Base-by-base conservation (phyloP, 1,140 invertebrate genomes). In the Dendrolimus punctatus region DNA sequence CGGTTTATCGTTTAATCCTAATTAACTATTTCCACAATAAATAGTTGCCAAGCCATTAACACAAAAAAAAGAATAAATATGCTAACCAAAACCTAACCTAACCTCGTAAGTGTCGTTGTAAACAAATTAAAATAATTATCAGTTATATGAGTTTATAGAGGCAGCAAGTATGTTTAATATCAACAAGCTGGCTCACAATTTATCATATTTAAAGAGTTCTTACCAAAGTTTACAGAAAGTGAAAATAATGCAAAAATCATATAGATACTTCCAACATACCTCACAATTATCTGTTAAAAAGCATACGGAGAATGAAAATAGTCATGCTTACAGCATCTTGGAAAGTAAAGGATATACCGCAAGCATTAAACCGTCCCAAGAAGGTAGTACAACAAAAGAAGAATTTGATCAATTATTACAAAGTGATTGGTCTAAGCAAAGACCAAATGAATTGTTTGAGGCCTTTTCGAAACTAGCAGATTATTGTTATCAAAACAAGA, bases 261-360 rank as follows among this genome's bases (percentile, higher is more conserved):
- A 41, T 42, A 62, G 65, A 57, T 43, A 43, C 44, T 43, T 78
- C 47, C 55, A 73, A 60, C 53, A 37, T 51, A 60, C 49, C 61
- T 46, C 59, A 40, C 49, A 39, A 37, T 48, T 69, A 45, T 55
- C 47, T 49, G 41, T 54, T 7, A 84, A 81, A 78, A 76, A 79
- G 71, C 75, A 57, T 60, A 64, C 70, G 59, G 80, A 85, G 64
- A 55, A 62, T 56, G 84, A 87, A 65, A 87, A 85, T 54, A 64
- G 63, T 55, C 72, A 81, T 71, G 84, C 82, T 8, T 85, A 79
- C 55, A 58, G 51, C 51, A 58, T 85, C 49, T 75, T 87, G 73
- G 62, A 71, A 71, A 76, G 62, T 39, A 66, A 68, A 57, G 82
- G 82, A 37, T 82, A 78, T 55, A 66, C 62, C 9, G 51, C 64